These are phyloP conservation scores for Lepus americanus DNA, from an alignment of 2,113 vertebrate species.

Conservation along the genomic window DNA sequence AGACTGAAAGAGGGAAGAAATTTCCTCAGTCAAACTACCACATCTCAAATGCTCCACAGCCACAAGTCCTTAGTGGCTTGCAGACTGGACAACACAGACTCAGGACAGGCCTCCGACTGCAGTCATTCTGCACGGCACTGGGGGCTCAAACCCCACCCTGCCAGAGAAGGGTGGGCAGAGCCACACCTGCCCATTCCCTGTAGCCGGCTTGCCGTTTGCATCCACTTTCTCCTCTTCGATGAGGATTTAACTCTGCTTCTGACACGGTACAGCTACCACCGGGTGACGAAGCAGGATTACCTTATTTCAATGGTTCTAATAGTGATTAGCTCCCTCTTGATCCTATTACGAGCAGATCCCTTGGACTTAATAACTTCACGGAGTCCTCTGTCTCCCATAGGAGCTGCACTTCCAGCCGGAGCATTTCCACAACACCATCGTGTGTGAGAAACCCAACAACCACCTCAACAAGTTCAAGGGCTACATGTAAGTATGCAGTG, in stretches of 20 bases:
- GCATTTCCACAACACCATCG: constrained; percentile 89
- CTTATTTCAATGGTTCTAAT: not conserved
- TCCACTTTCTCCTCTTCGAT: not conserved
- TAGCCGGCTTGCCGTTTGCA: not conserved
- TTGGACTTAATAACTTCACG: not conserved
- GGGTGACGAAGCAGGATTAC: not conserved
- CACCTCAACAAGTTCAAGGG: constrained; percentile 95
- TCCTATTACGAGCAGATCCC: constrained; percentile 4
- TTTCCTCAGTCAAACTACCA: not conserved
- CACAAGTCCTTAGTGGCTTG: not conserved
- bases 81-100: too few species aligned
- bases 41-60: not conserved
- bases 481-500: constrained; percentile 90
- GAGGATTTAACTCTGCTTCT: constrained; percentile 25
- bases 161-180: rapidly evolving
- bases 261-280: not conserved
- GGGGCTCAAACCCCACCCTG: not conserved
- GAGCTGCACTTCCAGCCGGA: constrained; percentile 88
- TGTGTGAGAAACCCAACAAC: constrained; percentile 95
- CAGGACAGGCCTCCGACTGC: not conserved
- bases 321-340: not conserved
- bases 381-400: constrained; percentile 77
- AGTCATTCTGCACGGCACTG: not conserved
- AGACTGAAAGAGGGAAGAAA: too few species aligned
- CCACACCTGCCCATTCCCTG: not conserved